A percentile compares a stretch with the other conserved stretches of the same genome.
These are phyloP conservation scores for Ecdyonurus torrentis DNA, from an alignment of 2,888 invertebrate genomes.

Conservation along the genomic window DNA sequence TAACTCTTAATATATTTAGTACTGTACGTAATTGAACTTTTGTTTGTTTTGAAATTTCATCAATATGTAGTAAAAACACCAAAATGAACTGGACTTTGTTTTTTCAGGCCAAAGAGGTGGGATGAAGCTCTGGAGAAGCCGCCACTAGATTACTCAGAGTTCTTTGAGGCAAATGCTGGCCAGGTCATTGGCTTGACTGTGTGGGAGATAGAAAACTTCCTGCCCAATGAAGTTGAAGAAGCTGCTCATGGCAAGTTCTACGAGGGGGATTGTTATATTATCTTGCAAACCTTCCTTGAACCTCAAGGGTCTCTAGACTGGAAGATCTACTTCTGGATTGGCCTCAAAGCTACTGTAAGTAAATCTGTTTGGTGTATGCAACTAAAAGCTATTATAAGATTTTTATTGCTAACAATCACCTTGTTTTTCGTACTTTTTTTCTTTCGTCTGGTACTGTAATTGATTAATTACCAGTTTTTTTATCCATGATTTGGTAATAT, in stretches of 20 bases:
- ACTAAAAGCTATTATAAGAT: no score
- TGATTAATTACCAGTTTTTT: no score
- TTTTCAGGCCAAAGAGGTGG: slow-evolving; percentile 77
- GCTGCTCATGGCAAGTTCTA: slow-evolving; percentile 96
- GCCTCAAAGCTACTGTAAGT: slow-evolving; percentile 76
- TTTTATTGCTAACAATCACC: slow-evolving; percentile 4
- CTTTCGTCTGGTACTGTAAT: background rate
- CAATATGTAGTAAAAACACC: no score
- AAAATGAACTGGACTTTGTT: no score
- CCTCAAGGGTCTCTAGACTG: slow-evolving; percentile 72
- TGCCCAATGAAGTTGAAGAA: slow-evolving; percentile 88
- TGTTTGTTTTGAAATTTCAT: no score
- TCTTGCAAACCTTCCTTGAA: slow-evolving; percentile 74
- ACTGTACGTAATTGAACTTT: background rate
- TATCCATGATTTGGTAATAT: no score
- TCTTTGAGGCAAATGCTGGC: slow-evolving; percentile 91
- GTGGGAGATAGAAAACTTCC: slow-evolving; percentile 99
- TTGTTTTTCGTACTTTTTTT: background rate
- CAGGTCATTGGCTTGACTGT: slow-evolving; percentile 81
- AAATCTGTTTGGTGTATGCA: no score
- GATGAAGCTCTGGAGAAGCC: slow-evolving; percentile 92
- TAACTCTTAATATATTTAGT: background rate
- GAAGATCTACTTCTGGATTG: slow-evolving; percentile 99
- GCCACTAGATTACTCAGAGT: slow-evolving; percentile 89
- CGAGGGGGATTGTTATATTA: slow-evolving; percentile 96